phyloP scores from a whole-genome alignment of 2,113 vertebrate genomes.

The Phodopus roborovskii region DNA sequence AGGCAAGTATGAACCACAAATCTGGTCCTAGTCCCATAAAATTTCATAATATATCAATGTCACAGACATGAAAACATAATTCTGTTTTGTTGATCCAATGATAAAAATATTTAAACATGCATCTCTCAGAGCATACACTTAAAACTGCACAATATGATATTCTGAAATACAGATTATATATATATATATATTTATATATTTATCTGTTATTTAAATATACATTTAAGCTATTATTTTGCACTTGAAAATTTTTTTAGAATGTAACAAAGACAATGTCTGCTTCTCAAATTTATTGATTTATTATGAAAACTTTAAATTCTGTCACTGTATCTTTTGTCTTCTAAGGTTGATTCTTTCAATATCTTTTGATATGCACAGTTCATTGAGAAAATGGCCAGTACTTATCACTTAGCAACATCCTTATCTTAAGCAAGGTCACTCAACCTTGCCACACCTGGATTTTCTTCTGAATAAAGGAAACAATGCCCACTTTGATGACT shows the following conservation, averaged over 20 bases:
- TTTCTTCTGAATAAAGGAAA: slow-evolving; percentile 43
- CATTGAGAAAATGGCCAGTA: neutral
- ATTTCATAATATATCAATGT: neutral
- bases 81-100: neutral
- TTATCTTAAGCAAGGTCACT: slow-evolving; percentile 47
- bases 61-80: neutral
- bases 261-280: slow-evolving; percentile 34
- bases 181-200: neutral
- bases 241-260: slow-evolving; percentile 51
- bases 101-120: neutral
- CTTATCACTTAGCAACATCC: slow-evolving; percentile 12
- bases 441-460: slow-evolving; percentile 38
- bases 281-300: slow-evolving; percentile 49
- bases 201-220: neutral
- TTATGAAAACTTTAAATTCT: slow-evolving; percentile 59
- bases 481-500: neutral
- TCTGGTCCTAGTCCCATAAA: neutral
- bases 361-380: slow-evolving; percentile 56
- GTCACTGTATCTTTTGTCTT: slow-evolving; percentile 38
- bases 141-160: neutral
- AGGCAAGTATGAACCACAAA: neutral
- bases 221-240: neutral
- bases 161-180: neutral
- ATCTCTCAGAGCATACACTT: neutral
- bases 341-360: slow-evolving; percentile 56